phyloP scores from a whole-genome alignment of 2,797 vertebrate genomes.

The Bradypus variegatus region DNA sequence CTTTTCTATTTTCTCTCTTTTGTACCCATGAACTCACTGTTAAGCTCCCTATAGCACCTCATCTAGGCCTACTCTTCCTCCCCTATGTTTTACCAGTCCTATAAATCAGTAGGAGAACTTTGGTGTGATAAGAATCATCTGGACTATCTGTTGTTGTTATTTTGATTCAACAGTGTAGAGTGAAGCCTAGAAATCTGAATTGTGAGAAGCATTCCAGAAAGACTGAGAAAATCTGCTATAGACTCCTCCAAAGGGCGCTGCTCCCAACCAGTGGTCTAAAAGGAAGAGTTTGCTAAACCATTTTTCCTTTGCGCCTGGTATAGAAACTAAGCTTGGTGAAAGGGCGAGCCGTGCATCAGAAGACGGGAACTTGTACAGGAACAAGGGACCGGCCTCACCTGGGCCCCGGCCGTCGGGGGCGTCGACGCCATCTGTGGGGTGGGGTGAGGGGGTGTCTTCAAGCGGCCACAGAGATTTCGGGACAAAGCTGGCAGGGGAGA shows the following conservation, averaged over 20 bases:
- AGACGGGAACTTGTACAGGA: not conserved
- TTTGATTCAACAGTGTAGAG: not conserved
- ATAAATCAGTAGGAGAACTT: not conserved
- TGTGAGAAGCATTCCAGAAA: not conserved
- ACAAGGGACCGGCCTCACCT: slow-evolving; percentile 32
- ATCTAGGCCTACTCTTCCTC: not conserved
- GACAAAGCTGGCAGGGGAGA: not conserved
- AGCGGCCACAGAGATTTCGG: not conserved
- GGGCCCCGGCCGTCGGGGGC: not conserved
- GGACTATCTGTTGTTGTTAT: not conserved
- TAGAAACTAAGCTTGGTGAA: not conserved
- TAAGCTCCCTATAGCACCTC: not conserved
- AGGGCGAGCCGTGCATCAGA: not conserved
- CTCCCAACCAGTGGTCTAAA: not conserved
- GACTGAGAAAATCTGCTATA: not conserved
- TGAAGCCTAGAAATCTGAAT: not conserved
- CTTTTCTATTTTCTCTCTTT: not conserved
- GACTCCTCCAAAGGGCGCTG: not conserved
- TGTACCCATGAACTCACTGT: not conserved
- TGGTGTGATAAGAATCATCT: not conserved
- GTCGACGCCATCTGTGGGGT: not conserved
- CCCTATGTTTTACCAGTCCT: not conserved
- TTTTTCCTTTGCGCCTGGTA: not conserved
- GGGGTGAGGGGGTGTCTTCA: not conserved
- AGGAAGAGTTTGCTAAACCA: not conserved